Evolutionary conservation across 1,140 invertebrate species (phyloP).

Genomic region (Aphaenogaster ashmeadi): DNA sequence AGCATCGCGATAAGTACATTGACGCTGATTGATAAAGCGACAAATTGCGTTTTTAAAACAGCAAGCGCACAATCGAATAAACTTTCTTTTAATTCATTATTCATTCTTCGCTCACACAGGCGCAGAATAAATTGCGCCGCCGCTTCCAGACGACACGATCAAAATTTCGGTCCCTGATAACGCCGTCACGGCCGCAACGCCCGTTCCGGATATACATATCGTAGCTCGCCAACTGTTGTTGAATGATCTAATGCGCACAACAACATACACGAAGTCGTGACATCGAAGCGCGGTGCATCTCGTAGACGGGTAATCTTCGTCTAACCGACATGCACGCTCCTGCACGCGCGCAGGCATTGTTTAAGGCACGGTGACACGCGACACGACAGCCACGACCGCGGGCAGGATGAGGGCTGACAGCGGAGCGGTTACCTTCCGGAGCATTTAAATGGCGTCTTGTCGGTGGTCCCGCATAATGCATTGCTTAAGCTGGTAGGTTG

Average conservation of each 20-base stretch:
- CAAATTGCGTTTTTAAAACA: conserved; percentile 20
- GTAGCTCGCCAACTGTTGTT: neutral
- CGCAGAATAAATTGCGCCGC: neutral
- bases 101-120: neutral
- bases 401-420: conserved; percentile 72
- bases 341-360: conserved; percentile 60
- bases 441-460: conserved; percentile 75
- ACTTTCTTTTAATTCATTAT: neutral
- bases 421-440: conserved; percentile 72
- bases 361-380: conserved; percentile 72
- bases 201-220: conserved; percentile 24
- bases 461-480: conserved; percentile 72
- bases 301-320: conserved; percentile 50
- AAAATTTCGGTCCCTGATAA: neutral
- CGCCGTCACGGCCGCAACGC: neutral
- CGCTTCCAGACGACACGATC: neutral
- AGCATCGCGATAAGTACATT: neutral
- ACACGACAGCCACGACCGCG: conserved; percentile 70
- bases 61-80: neutral
- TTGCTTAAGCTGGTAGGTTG: conserved; percentile 68
- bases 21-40: conserved; percentile 44
- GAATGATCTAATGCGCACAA: conserved; percentile 3
- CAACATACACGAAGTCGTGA: conserved; percentile 10
- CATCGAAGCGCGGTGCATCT: conserved; percentile 28
- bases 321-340: conserved; percentile 46